phyloP scores from a whole-genome alignment of 1,140 invertebrate genomes.

The Gryon sp. region DNA sequence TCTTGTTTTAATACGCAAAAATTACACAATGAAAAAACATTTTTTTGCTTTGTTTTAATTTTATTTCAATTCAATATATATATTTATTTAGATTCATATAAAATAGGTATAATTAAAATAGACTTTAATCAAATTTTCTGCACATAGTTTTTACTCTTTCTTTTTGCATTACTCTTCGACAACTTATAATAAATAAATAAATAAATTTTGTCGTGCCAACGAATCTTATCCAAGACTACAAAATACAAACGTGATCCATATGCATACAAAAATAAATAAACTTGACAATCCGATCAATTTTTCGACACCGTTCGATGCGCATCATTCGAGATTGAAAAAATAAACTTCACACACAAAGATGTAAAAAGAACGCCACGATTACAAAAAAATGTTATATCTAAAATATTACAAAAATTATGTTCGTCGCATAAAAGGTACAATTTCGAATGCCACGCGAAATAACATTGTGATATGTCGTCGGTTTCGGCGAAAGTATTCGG shows the following conservation, averaged over 20 bases:
- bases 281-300: slow-evolving; percentile 12
- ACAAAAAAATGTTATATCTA: slow-evolving; percentile 1
- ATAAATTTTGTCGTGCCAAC: slow-evolving; percentile 29
- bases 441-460: slow-evolving; percentile 51
- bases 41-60: slow-evolving; percentile 32
- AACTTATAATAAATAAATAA: slow-evolving; percentile 46
- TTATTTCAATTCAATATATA: slow-evolving; percentile 10
- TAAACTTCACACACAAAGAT: slow-evolving; percentile 40
- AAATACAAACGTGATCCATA: slow-evolving; percentile 24
- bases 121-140: slow-evolving; percentile 24
- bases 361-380: slow-evolving; percentile 12
- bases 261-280: slow-evolving; percentile 53
- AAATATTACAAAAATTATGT: slow-evolving; percentile 32
- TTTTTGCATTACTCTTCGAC: slow-evolving; percentile 6
- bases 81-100: slow-evolving; percentile 15
- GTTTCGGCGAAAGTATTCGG: slow-evolving; percentile 40
- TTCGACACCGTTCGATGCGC: not conserved
- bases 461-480: slow-evolving; percentile 56
- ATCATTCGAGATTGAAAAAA: slow-evolving; percentile 15
- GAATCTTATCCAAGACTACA: slow-evolving; percentile 4
- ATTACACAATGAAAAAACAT: slow-evolving; percentile 57
- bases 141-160: slow-evolving; percentile 3
- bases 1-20: slow-evolving; percentile 34
- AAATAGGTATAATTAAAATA: slow-evolving; percentile 55
- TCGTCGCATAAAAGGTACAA: slow-evolving; percentile 9